A percentile compares a stretch with the other conserved stretches of the same genome.
Conservation (phyloP, 2,888 invertebrate genomes). For the Trachelus troglodyta region DNA sequence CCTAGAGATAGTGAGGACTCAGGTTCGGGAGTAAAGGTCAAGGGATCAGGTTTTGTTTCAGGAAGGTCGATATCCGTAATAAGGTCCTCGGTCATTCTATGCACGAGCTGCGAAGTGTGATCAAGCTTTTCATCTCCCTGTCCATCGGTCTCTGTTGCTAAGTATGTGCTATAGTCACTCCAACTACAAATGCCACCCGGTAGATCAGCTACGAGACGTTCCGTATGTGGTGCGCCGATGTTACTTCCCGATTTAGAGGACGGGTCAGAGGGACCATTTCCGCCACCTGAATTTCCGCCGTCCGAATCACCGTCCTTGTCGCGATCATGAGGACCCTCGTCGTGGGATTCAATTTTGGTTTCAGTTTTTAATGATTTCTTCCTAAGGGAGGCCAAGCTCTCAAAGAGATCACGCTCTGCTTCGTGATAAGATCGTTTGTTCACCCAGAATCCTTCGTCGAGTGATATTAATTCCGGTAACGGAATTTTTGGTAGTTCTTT, state of each 20-base stretch:
- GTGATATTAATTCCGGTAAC: conserved; percentile 50
- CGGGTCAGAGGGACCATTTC: conserved; percentile 61
- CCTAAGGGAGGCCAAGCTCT: conserved; percentile 67
- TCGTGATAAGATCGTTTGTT: conserved; percentile 74
- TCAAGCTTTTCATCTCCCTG: conserved; percentile 30
- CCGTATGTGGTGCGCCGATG: conserved; percentile 67
- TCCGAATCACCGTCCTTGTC: conserved; percentile 70
- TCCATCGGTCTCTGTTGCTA: conserved; percentile 70
- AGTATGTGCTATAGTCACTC: conserved; percentile 84
- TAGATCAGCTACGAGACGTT: conserved; percentile 77
- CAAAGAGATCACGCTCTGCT: conserved; percentile 74
- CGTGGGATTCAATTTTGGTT: background rate
- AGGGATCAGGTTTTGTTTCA: background rate
- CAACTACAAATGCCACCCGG: conserved; percentile 86
- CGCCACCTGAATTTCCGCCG: conserved; percentile 73
- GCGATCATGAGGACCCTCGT: conserved; percentile 31
- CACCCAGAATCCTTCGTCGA: conserved; percentile 72
- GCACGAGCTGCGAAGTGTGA: conserved; percentile 33
- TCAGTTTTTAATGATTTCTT: conserved; percentile 22
- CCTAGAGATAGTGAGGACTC: conserved; percentile 53
- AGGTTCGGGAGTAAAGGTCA: background rate
- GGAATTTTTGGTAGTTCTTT: conserved; percentile 21
- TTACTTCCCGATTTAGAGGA: conserved; percentile 24
- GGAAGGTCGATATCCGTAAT: conserved; percentile 30
- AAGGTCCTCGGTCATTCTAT: conserved; percentile 40